Evolutionary conservation across 92 coral and sea anemone genomes (phyloP), one percentile per base, ranked within the genome.

Genomic region (Zoanthus gigantus): DNA sequence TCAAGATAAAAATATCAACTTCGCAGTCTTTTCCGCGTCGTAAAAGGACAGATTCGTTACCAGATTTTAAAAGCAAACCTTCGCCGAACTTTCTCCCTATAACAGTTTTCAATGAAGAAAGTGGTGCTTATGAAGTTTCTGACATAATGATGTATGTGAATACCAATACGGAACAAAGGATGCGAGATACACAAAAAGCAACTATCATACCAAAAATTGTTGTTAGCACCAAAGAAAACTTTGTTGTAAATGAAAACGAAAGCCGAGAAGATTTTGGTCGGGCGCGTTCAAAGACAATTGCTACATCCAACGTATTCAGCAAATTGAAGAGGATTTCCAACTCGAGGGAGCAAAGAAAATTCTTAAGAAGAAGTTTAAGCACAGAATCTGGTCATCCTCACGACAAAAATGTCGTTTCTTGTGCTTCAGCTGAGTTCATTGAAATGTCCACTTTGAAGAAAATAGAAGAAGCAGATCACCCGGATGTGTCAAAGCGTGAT

Each of bases 201-300:
- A 14, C 47, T 6, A 13, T 65, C 29, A 31, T 81, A 16, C 85
- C 85, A 44, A 50, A 81, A 14, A 73, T 81, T 81, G 76, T 66
- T 37, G 30, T 81, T 42, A 66, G 61, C 75, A 45, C 85, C 4
- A 50, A 81, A 9, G 85, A 66, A 66, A 81, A 50, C 34, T 31
- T 46, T 44, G 34, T 66, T 18, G 44, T 47, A 5, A 18, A 32
- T 31, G 67, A 77, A 2, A 46, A 46, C 9, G n/a, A 45, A 7
- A 57, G 13, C 45, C 45, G 47, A 7, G 7, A 9, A 6, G 60
- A 81, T 14, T 14, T n/a, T 66, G 34, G 61, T 23, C 85, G 63
- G 12, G 14, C 60, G n/a, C 85, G 85, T 18, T 32, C 85, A 9
- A 46, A 66, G n/a, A 81, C 85, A 28, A 65, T 66, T 12, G 75